Conservation (phyloP, 1,140 invertebrate species). For the Leptinotarsa undecemlineata region DNA sequence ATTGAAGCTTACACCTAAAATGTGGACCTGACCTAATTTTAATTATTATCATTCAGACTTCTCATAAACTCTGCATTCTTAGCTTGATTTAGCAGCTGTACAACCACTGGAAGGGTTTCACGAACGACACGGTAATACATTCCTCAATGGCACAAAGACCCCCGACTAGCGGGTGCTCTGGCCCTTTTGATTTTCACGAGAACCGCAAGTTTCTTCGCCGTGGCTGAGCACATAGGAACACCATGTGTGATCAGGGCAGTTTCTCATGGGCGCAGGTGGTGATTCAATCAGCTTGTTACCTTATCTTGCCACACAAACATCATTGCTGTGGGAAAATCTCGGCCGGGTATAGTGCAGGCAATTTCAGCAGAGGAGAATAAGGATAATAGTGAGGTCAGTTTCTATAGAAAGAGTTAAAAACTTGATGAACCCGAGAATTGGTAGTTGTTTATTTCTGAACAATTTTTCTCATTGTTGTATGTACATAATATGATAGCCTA, state of each 20-base stretch:
- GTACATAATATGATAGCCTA: no score
- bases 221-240: constrained; percentile 8
- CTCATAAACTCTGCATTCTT: background rate
- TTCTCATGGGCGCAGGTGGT: constrained; percentile 42
- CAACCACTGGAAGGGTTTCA: constrained; percentile 26
- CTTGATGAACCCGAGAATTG: no score
- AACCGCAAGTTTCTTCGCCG: constrained; percentile 1
- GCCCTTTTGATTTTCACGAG: background rate
- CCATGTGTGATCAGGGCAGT: constrained; percentile 18
- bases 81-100: background rate
- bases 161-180: constrained; percentile 32
- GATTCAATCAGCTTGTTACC: constrained; percentile 44
- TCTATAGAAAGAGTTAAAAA: no score
- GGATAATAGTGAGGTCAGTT: no score
- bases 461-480: no score
- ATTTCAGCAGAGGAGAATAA: background rate
- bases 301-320: constrained; percentile 44
- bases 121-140: constrained; percentile 34
- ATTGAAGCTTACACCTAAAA: no score
- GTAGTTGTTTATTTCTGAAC: no score
- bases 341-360: background rate
- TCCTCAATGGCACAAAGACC: constrained; percentile 33
- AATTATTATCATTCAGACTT: no score
- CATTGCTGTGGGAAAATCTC: constrained; percentile 43
- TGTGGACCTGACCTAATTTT: no score